Base-by-base conservation (phyloP, 1,140 invertebrate species). In the Aradophagus sp. region DNA sequence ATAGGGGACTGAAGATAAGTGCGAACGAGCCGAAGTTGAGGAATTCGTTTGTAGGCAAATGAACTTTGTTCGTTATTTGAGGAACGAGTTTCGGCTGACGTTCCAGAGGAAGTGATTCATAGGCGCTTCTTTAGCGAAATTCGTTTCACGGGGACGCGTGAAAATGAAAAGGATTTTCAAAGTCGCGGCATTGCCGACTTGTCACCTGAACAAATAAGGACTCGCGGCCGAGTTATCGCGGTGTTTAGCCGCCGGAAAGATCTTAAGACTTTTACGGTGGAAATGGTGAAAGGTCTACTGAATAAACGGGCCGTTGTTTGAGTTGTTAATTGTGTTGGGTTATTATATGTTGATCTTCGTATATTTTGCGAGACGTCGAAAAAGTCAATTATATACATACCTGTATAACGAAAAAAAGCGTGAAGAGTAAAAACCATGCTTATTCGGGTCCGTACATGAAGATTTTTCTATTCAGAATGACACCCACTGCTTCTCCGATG, bases 191-290 rank as follows among this genome's bases (percentile, higher is more conserved):
- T 11, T 19, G 26, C n/a, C 10, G 14, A 1, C 2, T 38, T 59
- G 42, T 59, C 55, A 59, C 55, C 55, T 59, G 55, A 38, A 39
- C 55, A 59, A 59, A 59, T 39, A 59, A 12, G 11, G 2, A 5
- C 8, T 31, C 55, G 23, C 26, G 20, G 23, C 38, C 35, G 55
- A 59, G 55, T 59, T 59, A 59, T 47, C 55, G 47, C 35, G 47
- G 47, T 59, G 39, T 59, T 48, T 58, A 31, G 34, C 6, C 23
- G 34, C 13, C 41, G 53, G 41, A 29, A 45, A 58, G 41, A 58
- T 58, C 41, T 45, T 31, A 56, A 12, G 29, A 26, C 1, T 17
- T 45, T 45, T 29, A 20, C 12, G 13, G 29, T 27, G 31, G 11
- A 45, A 45, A 58, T 38, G 32, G 14, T 45, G 41, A 58, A 58